Percentiles rank a stretch among this genome's conserved stretches.
Conservation (phyloP, 2,113 vertebrate species). For the Felis chaus region DNA sequence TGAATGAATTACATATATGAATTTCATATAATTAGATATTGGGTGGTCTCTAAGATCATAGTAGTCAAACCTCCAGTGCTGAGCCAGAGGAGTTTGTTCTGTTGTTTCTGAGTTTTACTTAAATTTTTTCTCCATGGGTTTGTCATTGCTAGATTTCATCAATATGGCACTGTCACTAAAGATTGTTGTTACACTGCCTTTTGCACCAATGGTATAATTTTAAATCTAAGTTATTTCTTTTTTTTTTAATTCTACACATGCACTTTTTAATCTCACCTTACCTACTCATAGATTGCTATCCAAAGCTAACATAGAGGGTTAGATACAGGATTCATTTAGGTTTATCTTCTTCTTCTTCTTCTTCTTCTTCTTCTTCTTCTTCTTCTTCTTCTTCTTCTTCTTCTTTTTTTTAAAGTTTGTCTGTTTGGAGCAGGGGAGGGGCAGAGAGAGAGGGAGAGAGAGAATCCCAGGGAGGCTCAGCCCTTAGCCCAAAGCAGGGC, state of each 20-base stretch:
- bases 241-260: not conserved
- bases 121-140: constrained; percentile 11
- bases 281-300: not conserved
- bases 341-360: not conserved
- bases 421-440: not conserved
- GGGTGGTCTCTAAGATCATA: not conserved
- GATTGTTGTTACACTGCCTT: not conserved
- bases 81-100: not conserved
- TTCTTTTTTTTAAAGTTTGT: not conserved
- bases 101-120: not conserved
- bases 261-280: not conserved
- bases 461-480: not conserved
- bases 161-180: not conserved
- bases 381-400: not conserved
- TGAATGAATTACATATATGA: not conserved
- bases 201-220: not conserved
- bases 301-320: not conserved
- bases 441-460: not conserved
- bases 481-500: not conserved
- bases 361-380: no score
- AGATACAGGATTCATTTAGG: not conserved
- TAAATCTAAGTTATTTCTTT: constrained; percentile 25
- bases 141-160: not conserved
- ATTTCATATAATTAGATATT: not conserved
- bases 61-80: not conserved